Percentiles rank a stretch among this genome's conserved stretches.
Evolutionary conservation across 1,140 invertebrate genomes (phyloP).

Genomic region (Aplysia californica): DNA sequence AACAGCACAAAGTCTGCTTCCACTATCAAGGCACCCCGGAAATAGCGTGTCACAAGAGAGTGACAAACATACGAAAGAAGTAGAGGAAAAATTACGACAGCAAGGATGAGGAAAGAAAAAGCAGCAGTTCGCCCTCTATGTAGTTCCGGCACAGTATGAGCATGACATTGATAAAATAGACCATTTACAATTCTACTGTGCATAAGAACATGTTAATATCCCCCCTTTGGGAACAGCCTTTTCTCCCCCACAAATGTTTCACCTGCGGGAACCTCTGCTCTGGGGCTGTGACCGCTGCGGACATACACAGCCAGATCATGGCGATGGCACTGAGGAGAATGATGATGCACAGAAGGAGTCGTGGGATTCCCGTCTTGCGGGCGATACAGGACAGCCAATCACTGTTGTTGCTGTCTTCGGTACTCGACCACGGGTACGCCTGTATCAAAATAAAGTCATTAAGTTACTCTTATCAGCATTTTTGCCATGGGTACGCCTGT

Average conservation of each 20-base stretch:
- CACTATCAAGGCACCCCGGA: too few relatives aligned
- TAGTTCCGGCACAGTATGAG: too few relatives aligned
- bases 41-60: too few relatives aligned
- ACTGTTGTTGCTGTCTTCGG: conserved; percentile 1
- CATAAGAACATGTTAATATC: too few relatives aligned
- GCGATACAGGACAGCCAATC: conserved; percentile 72
- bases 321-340: conserved; percentile 68
- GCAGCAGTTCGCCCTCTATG: too few relatives aligned
- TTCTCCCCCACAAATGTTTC: neutral
- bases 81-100: neutral
- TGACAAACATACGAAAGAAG: neutral
- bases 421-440: too few relatives aligned
- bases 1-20: too few relatives aligned
- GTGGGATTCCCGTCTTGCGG: conserved; percentile 70
- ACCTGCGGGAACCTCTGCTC: conserved; percentile 49
- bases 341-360: conserved; percentile 68
- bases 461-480: too few relatives aligned
- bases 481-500: too few relatives aligned
- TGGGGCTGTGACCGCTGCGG: conserved; percentile 62
- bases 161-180: too few relatives aligned
- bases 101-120: neutral
- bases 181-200: too few relatives aligned
- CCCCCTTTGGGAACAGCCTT: neutral
- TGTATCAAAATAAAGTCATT: too few relatives aligned
- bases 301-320: conserved; percentile 71